Base-by-base conservation (phyloP, 2,113 vertebrate species). In the Hydrochoerus hydrochaeris region DNA sequence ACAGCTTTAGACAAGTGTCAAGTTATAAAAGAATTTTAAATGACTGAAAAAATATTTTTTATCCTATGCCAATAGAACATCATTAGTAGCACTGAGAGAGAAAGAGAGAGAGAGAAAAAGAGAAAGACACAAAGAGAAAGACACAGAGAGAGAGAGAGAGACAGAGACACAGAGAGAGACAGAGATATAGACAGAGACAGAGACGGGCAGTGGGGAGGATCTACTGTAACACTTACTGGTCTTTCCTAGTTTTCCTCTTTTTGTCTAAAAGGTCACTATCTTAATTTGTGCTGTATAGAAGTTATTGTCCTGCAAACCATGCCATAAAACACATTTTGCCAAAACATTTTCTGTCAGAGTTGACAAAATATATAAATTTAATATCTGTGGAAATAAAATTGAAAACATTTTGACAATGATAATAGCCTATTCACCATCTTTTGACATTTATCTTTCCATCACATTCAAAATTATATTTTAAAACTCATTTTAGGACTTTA, bases 331-430 rank as follows among this genome's bases (percentile, higher is more conserved):
- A 67, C 1, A 67, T 69, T 52, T 58, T 88, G 41, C 5, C 22
- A 80, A 91, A 95, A 16, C 2, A 90, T 54, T 69, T 91, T 62
- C 38, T 65, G 41, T 12, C 82, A 95, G 71, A 83, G 94, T 93
- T 97, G 96, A 96, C 6, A 78, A 4, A 38, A 0, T 35, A 58
- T 4, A 77, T 41, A 63, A 96, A 46, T 63, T 97, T 60, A 98
- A 90, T 0, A 32, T 93, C 83, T 92, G 46, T 85, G 86, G 94
- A 75, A 32, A 0, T 46, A 2, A 90, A 0, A 5, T 41, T 96
- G 93, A 65, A 94, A 67, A 11, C 38, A 17, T 97, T 97, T 96
- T 82, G 93, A 22, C 22, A 77, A 80, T 52, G 57, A 32, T n/a
- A 87, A 26, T 96, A 88, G 87, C 58, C 3, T 78, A 44, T 73